A percentile compares a stretch with the other conserved stretches of the same genome.
phyloP scores from a whole-genome alignment of 1,140 invertebrate species.

The Acyrthosiphon pisum region DNA sequence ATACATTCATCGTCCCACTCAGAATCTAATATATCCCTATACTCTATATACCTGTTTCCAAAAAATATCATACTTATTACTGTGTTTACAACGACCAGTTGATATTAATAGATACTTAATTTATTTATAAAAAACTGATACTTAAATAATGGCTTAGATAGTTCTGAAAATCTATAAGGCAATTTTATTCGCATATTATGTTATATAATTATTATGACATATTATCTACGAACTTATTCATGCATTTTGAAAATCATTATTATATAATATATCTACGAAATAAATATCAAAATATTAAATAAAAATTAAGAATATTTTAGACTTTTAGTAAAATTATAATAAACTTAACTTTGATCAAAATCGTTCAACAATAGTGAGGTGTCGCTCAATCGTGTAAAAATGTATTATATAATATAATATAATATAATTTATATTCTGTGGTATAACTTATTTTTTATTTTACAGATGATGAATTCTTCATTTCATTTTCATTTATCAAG shows the following conservation, averaged over 20 bases:
- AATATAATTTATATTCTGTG: too few relatives aligned
- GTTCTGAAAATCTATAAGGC: background rate
- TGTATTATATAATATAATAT: too few relatives aligned
- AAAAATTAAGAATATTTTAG: background rate
- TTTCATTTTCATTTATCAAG: slow-evolving; percentile 24
- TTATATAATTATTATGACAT: too few relatives aligned
- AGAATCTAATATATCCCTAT: too few relatives aligned
- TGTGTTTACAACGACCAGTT: background rate
- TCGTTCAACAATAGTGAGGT: background rate
- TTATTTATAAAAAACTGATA: background rate
- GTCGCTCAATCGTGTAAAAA: background rate
- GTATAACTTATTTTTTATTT: background rate
- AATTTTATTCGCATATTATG: too few relatives aligned
- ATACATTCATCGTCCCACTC: too few relatives aligned
- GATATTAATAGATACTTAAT: background rate
- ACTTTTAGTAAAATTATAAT: background rate
- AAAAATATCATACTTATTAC: background rate
- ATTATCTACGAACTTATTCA: background rate
- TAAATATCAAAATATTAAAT: too few relatives aligned
- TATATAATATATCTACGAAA: background rate
- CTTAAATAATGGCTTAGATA: background rate
- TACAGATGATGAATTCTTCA: background rate
- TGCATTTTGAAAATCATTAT: background rate
- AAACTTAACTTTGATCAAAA: background rate
- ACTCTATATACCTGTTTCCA: background rate